Percentiles rank a stretch among this genome's conserved stretches.
These are phyloP conservation scores for Cirrhinus molitorella DNA, from an alignment of 2,797 vertebrate species.

Conservation along the genomic window DNA sequence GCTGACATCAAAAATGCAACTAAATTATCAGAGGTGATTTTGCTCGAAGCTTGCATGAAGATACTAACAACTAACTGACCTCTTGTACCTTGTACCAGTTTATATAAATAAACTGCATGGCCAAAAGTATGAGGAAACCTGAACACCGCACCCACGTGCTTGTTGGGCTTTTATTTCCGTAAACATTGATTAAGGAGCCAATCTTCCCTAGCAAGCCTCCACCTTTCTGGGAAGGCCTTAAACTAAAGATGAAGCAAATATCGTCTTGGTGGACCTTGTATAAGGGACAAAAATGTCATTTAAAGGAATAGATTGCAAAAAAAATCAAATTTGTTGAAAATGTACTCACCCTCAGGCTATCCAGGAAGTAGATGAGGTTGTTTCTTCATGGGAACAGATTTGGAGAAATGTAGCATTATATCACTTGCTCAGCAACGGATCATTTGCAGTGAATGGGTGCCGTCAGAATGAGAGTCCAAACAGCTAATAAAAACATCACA, in stretches of 20 bases:
- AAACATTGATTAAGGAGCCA: neutral
- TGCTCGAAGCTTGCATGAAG: neutral
- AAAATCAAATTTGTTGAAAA: neutral
- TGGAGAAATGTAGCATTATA: neutral
- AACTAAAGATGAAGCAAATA: neutral
- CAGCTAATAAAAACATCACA: neutral
- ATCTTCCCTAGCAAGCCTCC: neutral
- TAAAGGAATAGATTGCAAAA: neutral
- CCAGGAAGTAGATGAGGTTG: neutral
- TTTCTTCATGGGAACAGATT: neutral
- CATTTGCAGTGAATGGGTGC: neutral
- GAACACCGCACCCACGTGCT: neutral
- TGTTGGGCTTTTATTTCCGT: neutral
- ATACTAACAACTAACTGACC: constrained; percentile 29
- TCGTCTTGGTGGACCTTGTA: neutral
- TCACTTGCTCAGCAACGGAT: neutral
- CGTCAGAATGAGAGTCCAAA: neutral
- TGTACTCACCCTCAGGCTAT: neutral
- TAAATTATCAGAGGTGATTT: neutral
- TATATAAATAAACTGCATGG: neutral
- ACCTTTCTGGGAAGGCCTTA: neutral
- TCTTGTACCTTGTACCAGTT: neutral
- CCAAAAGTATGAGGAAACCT: neutral
- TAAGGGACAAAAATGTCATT: neutral
- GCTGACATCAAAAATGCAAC: constrained; percentile 1